These are phyloP conservation scores for Ctenosaura bakeri DNA, from an alignment of 2,797 vertebrate genomes.

Conservation along the genomic window DNA sequence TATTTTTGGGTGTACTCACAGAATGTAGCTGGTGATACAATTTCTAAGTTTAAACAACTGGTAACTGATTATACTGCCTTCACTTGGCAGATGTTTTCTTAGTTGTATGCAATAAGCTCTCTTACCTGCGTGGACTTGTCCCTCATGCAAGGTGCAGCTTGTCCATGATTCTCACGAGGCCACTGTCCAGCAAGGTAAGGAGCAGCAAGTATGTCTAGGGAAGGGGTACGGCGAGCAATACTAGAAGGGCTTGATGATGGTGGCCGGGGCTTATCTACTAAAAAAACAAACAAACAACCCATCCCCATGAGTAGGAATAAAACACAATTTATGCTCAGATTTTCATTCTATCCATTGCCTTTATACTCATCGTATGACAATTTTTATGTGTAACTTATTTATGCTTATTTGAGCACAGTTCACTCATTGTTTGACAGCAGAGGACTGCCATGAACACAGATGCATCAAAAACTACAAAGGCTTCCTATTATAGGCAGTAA, in stretches of 20 bases:
- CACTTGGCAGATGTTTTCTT: not conserved
- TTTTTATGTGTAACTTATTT: not conserved
- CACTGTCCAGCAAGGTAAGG: constrained; percentile 93
- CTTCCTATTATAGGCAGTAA: not conserved
- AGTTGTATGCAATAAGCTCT: not conserved
- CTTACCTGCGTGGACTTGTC: constrained; percentile 98
- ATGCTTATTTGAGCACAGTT: not conserved
- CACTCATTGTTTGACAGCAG: not conserved
- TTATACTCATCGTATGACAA: not conserved
- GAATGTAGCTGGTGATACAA: no score
- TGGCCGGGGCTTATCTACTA: constrained; percentile 80
- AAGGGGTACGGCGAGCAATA: constrained; percentile 89
- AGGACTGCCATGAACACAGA: not conserved
- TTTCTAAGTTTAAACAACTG: no score
- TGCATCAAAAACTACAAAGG: not conserved
- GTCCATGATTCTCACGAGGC: constrained; percentile 93
- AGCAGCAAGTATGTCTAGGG: constrained; percentile 89
- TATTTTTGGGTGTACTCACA: no score
- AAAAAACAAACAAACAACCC: constrained; percentile 43
- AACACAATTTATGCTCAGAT: constrained; percentile 20
- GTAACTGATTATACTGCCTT: not conserved
- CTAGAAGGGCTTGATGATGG: constrained; percentile 82
- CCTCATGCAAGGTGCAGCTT: constrained; percentile 92
- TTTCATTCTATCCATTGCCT: not conserved
- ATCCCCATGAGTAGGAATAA: constrained; percentile 33